phyloP scores from a whole-genome alignment of 1,140 invertebrate species.

The Schlechtendalia chinensis region DNA sequence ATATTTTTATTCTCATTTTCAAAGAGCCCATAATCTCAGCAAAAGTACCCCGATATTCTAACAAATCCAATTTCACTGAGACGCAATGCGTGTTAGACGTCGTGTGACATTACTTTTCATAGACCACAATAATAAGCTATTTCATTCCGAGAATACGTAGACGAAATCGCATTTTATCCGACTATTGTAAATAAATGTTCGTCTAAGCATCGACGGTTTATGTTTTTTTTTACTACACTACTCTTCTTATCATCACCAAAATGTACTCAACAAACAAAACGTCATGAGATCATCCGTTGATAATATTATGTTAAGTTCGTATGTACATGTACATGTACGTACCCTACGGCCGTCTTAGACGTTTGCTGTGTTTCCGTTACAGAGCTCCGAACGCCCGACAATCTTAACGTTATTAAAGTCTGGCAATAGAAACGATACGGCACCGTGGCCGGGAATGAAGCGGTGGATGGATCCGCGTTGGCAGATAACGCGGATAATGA shows the following conservation, averaged over 20 bases:
- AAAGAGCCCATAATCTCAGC: background rate
- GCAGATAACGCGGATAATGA: constrained; percentile 33
- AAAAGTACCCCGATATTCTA: background rate
- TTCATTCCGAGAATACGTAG: background rate
- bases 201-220: background rate
- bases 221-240: background rate
- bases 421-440: constrained; percentile 41
- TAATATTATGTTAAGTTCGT: constrained; percentile 23
- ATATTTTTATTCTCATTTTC: background rate
- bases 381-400: constrained; percentile 16
- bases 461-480: background rate
- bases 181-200: background rate
- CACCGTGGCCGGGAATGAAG: background rate
- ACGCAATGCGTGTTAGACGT: background rate
- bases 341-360: background rate
- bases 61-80: constrained; percentile 8
- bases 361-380: constrained; percentile 4
- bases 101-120: constrained; percentile 5
- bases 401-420: constrained; percentile 45
- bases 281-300: constrained; percentile 23
- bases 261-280: constrained; percentile 15
- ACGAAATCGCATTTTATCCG: background rate
- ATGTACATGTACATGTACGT: background rate
- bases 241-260: background rate
- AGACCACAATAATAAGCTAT: constrained; percentile 10